Base-by-base conservation (phyloP, 2,113 vertebrate species). In the Cephalopholis sonnerati region DNA sequence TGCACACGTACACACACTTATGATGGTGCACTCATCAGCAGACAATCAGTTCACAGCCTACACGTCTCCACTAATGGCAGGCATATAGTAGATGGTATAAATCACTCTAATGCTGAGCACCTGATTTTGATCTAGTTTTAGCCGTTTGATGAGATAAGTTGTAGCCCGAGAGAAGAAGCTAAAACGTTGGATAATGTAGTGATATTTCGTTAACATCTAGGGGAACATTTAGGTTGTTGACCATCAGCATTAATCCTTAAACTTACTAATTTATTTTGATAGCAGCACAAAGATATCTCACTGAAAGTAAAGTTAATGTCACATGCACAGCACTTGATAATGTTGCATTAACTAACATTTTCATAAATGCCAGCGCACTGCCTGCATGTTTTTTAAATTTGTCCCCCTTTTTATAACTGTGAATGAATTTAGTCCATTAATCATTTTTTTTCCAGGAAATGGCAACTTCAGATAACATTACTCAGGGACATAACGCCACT, bases 21-120 rank as follows among this genome's bases (percentile, higher is more conserved):
- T 63, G 44, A 32, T 29, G 27, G 62, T 32, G n/a, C 6, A n/a
- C 65, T 83, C 51, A 82, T 84, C 74, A 87, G 58, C 55, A 83
- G 39, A 69, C 61, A 69, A 36, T 65, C 64, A 50, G 53, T 75
- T 77, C 54, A 77, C 48, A 82, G 63, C 51, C 1, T 57, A 53
- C 54, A 53, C 5, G 13, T 82, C 59, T 70, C 41, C 24, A 12
- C 54, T 82, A 53, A 73, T 75, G 72, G 63, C 22, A 51, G 27
- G 44, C 2, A 17, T 15, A 4, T 44, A 67, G 63, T 81, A 53
- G 51, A 71, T 41, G 29, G 51, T 72, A 59, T 32, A 44, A 82
- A 81, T 65, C 18, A 11, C 39, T 57, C 63, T 63, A 16, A 64
- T 48, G 44, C 76, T 81, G 39, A 72, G 63, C 27, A 41, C 54